A percentile compares a stretch with the other conserved stretches of the same genome.
Evolutionary conservation across 2,113 vertebrate genomes (phyloP).

Genomic region (Dasyornis broadbenti): DNA sequence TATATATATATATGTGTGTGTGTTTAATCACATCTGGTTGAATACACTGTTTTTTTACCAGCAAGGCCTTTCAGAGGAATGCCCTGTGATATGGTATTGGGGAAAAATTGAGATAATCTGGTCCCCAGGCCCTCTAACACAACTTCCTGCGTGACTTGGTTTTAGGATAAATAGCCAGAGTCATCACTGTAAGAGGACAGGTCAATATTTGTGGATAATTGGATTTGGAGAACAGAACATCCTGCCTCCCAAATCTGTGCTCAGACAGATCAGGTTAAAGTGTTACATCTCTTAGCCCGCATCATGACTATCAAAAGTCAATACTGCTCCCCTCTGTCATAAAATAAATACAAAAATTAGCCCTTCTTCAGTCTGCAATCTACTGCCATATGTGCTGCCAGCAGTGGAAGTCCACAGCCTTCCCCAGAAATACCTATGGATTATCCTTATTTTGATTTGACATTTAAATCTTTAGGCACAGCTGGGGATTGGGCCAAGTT

Average conservation of each 20-base stretch:
- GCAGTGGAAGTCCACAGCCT: neutral
- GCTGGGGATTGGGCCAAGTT: neutral
- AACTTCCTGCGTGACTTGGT: neutral
- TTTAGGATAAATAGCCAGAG: neutral
- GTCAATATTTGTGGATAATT: constrained; percentile 10
- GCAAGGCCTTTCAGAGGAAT: neutral
- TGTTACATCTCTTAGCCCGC: neutral
- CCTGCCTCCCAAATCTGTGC: neutral
- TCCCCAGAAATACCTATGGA: neutral
- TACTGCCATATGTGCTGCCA: neutral
- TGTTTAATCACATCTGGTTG: constrained; percentile 19
- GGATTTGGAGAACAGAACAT: neutral
- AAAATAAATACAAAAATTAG: neutral
- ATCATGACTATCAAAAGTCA: neutral
- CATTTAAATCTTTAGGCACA: neutral
- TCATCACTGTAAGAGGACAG: neutral
- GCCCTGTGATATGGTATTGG: neutral
- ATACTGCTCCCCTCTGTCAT: neutral
- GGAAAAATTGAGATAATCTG: neutral
- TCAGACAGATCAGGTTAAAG: neutral
- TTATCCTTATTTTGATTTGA: constrained; percentile 12
- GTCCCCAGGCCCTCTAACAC: neutral
- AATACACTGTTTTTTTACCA: neutral
- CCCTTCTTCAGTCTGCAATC: neutral
- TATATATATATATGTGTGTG: too few species aligned